phyloP scores from a whole-genome alignment of 2,888 invertebrate genomes.

The Automeris io region DNA sequence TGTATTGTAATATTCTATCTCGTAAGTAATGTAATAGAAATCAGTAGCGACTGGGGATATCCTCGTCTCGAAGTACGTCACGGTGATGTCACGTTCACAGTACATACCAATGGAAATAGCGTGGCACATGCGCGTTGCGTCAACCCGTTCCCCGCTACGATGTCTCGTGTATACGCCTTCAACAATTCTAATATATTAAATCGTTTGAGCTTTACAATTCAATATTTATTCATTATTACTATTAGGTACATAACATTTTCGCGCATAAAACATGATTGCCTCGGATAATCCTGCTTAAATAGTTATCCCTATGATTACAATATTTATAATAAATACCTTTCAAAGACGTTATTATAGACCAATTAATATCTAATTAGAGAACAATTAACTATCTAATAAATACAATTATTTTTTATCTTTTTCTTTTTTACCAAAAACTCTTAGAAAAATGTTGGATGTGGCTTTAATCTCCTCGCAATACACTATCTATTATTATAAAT shows the following conservation, averaged over 20 bases:
- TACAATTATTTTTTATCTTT: neutral
- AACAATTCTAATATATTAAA: conserved; percentile 11
- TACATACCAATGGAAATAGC: conserved; percentile 62
- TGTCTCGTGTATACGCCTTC: conserved; percentile 27
- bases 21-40: conserved; percentile 4
- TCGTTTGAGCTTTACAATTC: too few species aligned
- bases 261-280: too few species aligned
- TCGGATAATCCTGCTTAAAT: too few species aligned
- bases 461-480: too few species aligned
- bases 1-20: neutral
- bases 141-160: conserved; percentile 46
- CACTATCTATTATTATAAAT: too few species aligned
- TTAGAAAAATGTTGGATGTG: neutral
- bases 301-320: too few species aligned
- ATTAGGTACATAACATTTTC: too few species aligned
- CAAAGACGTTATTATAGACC: too few species aligned
- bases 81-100: conserved; percentile 69
- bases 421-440: neutral
- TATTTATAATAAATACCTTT: too few species aligned
- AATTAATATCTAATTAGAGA: too few species aligned
- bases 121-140: conserved; percentile 69
- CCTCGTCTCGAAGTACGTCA: conserved; percentile 69
- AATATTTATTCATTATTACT: too few species aligned
- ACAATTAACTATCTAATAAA: neutral
- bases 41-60: conserved; percentile 39